Percentiles rank a stretch among this genome's conserved stretches.
Conservation (phyloP, 2,113 vertebrate genomes). For the Arizona elegans region DNA sequence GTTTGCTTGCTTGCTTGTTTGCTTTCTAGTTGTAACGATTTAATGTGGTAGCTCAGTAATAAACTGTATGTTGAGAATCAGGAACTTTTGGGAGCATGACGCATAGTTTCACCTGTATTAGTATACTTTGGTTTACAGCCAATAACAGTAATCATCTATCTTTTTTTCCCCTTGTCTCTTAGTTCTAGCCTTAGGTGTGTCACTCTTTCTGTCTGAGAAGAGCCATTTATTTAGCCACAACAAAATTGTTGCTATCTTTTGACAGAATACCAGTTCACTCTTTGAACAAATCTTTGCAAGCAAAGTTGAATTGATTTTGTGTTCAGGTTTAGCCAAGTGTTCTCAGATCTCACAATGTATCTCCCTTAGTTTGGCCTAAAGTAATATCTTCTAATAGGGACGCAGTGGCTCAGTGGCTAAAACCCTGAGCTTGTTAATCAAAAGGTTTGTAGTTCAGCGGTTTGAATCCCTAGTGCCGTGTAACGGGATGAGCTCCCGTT, state of each 20-base stretch:
- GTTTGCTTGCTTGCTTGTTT: not conserved
- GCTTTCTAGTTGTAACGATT: slow-evolving; percentile 11
- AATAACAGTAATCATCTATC: slow-evolving; percentile 45
- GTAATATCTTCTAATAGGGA: not conserved
- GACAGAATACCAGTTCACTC: slow-evolving; percentile 58
- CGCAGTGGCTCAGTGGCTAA: too few relatives aligned
- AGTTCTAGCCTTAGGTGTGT: slow-evolving; percentile 69
- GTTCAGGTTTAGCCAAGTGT: not conserved
- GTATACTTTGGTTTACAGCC: slow-evolving; percentile 43
- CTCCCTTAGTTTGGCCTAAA: not conserved
- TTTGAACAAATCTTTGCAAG: slow-evolving; percentile 48
- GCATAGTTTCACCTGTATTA: slow-evolving; percentile 70
- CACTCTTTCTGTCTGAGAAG: slow-evolving; percentile 59
- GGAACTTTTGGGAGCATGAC: slow-evolving; percentile 56
- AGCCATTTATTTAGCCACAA: slow-evolving; percentile 65
- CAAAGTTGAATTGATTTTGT: slow-evolving; percentile 10
- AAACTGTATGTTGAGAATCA: slow-evolving; percentile 46
- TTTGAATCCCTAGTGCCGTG: too few relatives aligned
- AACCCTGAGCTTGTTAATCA: too few relatives aligned
- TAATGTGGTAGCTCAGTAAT: not conserved
- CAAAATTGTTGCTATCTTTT: slow-evolving; percentile 55
- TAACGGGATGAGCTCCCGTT: too few relatives aligned
- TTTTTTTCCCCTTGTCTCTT: slow-evolving; percentile 39
- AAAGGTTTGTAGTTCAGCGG: too few relatives aligned
- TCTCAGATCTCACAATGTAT: not conserved